Percentiles rank a stretch among this genome's conserved stretches.
These are phyloP conservation scores for Macrocentrus cingulum DNA, from an alignment of 1,140 invertebrate species.

Conservation along the genomic window DNA sequence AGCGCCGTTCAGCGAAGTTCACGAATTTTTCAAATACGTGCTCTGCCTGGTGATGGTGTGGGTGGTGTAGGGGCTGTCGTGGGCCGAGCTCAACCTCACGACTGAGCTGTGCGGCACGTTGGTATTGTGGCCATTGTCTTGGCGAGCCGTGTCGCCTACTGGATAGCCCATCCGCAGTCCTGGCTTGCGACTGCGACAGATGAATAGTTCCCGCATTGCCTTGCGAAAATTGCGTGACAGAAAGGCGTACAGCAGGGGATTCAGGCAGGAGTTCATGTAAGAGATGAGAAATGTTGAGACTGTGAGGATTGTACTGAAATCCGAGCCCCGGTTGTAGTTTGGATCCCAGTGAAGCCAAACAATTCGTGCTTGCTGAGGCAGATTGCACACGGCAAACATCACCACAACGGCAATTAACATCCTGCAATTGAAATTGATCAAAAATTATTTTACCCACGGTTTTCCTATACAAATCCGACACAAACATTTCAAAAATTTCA, in stretches of 20 bases:
- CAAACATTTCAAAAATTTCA: no score
- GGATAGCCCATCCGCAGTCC: slow-evolving; percentile 32
- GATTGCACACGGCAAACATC: slow-evolving; percentile 81
- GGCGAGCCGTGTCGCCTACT: slow-evolving; percentile 27
- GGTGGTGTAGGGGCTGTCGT: slow-evolving; percentile 34
- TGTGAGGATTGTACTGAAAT: slow-evolving; percentile 74
- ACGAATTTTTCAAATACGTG: slow-evolving; percentile 28
- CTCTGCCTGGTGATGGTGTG: slow-evolving; percentile 34
- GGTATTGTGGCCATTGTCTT: slow-evolving; percentile 33
- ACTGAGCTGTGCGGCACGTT: slow-evolving; percentile 35
- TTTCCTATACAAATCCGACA: no score
- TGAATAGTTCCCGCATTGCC: slow-evolving; percentile 69
- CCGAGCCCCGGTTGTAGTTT: slow-evolving; percentile 64
- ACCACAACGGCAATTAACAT: slow-evolving; percentile 82
- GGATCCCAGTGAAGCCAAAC: slow-evolving; percentile 73
- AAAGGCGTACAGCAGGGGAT: slow-evolving; percentile 83
- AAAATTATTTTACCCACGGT: background rate
- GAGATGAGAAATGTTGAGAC: slow-evolving; percentile 81
- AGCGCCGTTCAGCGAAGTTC: slow-evolving; percentile 24
- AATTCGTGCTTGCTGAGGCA: slow-evolving; percentile 81
- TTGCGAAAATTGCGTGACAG: slow-evolving; percentile 77
- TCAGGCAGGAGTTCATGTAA: slow-evolving; percentile 83
- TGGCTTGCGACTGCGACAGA: slow-evolving; percentile 49
- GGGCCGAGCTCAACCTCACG: slow-evolving; percentile 36
- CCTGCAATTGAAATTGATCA: slow-evolving; percentile 48